A percentile compares a stretch with the other conserved stretches of the same genome.
phyloP scores from a whole-genome alignment of 2,113 vertebrate genomes.

The Osmerus eperlanus region DNA sequence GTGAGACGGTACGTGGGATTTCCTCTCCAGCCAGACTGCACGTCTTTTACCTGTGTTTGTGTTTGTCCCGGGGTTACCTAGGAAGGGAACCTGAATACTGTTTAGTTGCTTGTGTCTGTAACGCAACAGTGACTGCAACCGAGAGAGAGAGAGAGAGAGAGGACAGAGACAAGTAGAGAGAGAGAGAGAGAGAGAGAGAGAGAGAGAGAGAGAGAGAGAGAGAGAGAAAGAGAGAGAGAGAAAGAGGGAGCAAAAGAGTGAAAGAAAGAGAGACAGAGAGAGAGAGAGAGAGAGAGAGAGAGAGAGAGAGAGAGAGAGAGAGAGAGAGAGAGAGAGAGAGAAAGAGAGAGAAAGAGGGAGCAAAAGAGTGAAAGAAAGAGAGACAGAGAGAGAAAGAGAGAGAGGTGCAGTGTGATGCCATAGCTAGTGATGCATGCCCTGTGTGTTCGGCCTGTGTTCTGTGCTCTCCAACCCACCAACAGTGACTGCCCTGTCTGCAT shows the following conservation, averaged over 20 bases:
- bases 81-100: conserved; percentile 54
- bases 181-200: conserved; percentile 22
- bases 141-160: conserved; percentile 27
- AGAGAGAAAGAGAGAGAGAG: not conserved
- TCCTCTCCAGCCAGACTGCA: conserved; percentile 44
- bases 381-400: not conserved
- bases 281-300: conserved; percentile 11
- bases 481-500: conserved; percentile 6
- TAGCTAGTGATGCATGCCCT: not conserved
- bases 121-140: conserved; percentile 20
- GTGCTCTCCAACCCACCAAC: not conserved
- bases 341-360: conserved; percentile 24
- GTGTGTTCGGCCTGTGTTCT: conserved; percentile 31
- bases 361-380: no score
- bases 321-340: no score
- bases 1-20: conserved; percentile 23
- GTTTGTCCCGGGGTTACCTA: conserved; percentile 39
- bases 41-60: conserved; percentile 14
- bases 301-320: conserved; percentile 9
- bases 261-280: no score
- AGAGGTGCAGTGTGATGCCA: conserved; percentile 17
- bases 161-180: conserved; percentile 2
- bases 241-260: conserved; percentile 21
- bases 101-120: conserved; percentile 41
- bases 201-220: no score